Evolutionary conservation across 2,113 vertebrate species (phyloP).

Genomic region (Bathybates hornii): DNA sequence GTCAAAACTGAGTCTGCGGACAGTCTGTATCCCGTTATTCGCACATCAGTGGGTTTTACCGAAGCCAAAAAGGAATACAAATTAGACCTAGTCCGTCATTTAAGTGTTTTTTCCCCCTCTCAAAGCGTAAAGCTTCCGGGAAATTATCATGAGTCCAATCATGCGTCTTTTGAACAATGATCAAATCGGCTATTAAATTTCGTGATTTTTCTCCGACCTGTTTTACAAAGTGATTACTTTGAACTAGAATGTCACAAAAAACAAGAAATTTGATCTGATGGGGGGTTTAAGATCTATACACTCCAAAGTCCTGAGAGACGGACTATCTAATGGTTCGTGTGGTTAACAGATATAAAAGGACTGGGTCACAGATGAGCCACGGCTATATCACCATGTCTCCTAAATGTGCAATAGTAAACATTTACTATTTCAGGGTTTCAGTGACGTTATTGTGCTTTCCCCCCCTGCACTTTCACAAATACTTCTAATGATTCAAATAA

Average conservation of each 20-base stretch:
- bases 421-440: background rate
- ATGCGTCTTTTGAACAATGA: constrained; percentile 1
- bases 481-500: background rate
- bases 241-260: constrained; percentile 23
- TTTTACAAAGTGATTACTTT: constrained; percentile 15
- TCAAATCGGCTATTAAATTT: constrained; percentile 25
- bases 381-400: constrained; percentile 17
- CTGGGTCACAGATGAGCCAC: constrained; percentile 34
- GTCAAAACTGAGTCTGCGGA: constrained; percentile 45
- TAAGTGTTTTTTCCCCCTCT: background rate
- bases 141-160: constrained; percentile 9
- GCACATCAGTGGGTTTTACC: constrained; percentile 40
- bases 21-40: constrained; percentile 47
- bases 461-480: background rate
- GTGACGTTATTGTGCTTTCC: background rate
- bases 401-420: background rate
- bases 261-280: constrained; percentile 26
- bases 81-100: background rate
- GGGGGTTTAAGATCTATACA: background rate
- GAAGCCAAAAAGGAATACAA: constrained; percentile 36
- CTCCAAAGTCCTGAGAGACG: constrained; percentile 9
- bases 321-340: constrained; percentile 36
- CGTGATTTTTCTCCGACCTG: constrained; percentile 9
- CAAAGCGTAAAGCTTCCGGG: background rate
- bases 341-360: constrained; percentile 31